phyloP scores from a whole-genome alignment of 2,113 vertebrate species.

The Malurus elegans region DNA sequence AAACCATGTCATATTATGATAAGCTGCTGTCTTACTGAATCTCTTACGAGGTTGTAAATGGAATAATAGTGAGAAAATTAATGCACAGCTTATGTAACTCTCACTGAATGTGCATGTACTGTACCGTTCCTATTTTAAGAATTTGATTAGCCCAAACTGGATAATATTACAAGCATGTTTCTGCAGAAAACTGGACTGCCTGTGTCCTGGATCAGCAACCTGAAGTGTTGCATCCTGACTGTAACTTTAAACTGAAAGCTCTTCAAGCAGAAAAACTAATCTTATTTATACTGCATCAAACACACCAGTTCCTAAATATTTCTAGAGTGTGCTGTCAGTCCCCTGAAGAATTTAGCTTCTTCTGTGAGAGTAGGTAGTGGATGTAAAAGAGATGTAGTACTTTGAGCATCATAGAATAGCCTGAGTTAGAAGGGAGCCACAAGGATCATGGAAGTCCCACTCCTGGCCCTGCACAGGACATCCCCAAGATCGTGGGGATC shows the following conservation, averaged over 20 bases:
- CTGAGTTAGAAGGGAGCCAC: neutral
- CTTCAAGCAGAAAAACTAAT: neutral
- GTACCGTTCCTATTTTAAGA: constrained; percentile 8
- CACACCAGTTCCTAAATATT: neutral
- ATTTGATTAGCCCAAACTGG: neutral
- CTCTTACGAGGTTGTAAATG: neutral
- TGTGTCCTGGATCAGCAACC: neutral
- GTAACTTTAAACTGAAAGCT: neutral
- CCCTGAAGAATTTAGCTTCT: neutral
- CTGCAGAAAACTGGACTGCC: neutral
- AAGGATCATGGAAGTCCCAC: neutral
- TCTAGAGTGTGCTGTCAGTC: neutral
- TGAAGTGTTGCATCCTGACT: neutral
- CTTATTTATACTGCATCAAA: neutral
- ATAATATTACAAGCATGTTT: neutral
- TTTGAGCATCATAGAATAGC: neutral
- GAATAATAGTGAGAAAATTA: neutral
- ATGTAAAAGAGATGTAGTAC: neutral
- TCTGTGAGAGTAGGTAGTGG: neutral
- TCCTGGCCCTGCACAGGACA: neutral
- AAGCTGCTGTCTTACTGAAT: neutral
- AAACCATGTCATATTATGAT: neutral
- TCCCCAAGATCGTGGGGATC: neutral
- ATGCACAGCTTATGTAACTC: neutral
- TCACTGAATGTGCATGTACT: neutral